A percentile compares a stretch with the other conserved stretches of the same genome.
phyloP scores from a whole-genome alignment of 1,140 invertebrate genomes.

The Pseudomyrmex dendroicus region DNA sequence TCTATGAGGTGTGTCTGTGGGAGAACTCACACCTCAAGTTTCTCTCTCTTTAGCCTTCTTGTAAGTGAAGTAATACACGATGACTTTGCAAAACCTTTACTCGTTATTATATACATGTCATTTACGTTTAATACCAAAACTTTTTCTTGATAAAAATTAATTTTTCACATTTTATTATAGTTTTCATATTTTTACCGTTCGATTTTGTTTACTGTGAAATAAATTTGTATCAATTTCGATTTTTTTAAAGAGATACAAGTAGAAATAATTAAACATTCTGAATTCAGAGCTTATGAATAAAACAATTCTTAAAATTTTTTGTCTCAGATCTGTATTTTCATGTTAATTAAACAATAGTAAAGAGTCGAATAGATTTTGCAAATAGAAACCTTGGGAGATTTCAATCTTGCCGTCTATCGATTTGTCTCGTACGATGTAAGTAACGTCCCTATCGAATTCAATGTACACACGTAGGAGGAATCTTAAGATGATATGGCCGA shows the following conservation, averaged over 20 bases:
- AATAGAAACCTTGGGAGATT: conserved; percentile 7
- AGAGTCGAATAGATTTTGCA: not conserved
- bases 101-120: no score
- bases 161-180: not conserved
- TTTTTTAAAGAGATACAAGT: not conserved
- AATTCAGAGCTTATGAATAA: not conserved
- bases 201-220: not conserved
- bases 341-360: no score
- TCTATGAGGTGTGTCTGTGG: conserved; percentile 9
- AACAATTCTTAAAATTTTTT: no score
- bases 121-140: no score
- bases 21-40: not conserved
- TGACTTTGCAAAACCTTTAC: no score
- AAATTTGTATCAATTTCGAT: not conserved
- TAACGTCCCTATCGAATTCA: conserved; percentile 25
- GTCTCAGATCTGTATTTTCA: no score
- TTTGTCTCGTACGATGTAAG: not conserved
- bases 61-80: no score
- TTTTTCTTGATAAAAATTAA: not conserved
- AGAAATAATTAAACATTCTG: not conserved
- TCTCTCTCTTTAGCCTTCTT: not conserved
- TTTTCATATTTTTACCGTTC: not conserved
- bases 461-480: conserved; percentile 63
- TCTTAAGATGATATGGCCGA: conserved; percentile 26
- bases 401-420: not conserved